Conservation (phyloP, 2,888 invertebrate genomes). For the Latrodectus elegans region DNA sequence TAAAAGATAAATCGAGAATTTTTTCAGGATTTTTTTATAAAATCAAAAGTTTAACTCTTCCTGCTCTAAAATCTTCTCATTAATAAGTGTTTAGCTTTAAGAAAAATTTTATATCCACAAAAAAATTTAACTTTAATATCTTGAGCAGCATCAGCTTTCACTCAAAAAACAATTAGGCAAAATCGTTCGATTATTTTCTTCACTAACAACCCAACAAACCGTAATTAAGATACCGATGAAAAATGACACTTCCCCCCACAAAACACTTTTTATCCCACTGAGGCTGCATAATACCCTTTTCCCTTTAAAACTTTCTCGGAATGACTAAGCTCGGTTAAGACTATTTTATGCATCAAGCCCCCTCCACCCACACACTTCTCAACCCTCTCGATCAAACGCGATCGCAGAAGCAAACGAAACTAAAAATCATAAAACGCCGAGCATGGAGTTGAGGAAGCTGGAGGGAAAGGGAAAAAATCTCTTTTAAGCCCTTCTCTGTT, state of each 20-base stretch:
- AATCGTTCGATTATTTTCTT: not conserved
- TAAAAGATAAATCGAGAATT: too few species aligned
- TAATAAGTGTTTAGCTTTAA: too few species aligned
- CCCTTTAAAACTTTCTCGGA: constrained; percentile 18
- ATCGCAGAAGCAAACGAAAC: constrained; percentile 10
- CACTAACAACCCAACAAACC: constrained; percentile 27
- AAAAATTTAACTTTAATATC: too few species aligned
- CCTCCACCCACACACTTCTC: not conserved
- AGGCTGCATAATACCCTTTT: not conserved
- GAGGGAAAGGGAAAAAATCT: not conserved
- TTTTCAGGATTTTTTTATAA: too few species aligned
- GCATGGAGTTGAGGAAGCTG: not conserved
- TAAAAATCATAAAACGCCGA: constrained; percentile 40
- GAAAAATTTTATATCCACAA: too few species aligned
- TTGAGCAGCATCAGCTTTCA: not conserved
- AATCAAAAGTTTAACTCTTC: too few species aligned
- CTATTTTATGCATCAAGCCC: constrained; percentile 51
- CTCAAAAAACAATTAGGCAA: constrained; percentile 16
- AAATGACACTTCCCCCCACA: constrained; percentile 29
- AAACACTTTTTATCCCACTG: not conserved
- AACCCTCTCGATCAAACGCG: not conserved
- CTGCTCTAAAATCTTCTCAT: too few species aligned
- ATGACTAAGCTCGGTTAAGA: constrained; percentile 63
- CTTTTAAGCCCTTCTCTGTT: constrained; percentile 54
- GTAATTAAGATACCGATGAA: constrained; percentile 53